phyloP scores from a whole-genome alignment of 2,888 invertebrate species.

The Synanthedon andrenaeformis region DNA sequence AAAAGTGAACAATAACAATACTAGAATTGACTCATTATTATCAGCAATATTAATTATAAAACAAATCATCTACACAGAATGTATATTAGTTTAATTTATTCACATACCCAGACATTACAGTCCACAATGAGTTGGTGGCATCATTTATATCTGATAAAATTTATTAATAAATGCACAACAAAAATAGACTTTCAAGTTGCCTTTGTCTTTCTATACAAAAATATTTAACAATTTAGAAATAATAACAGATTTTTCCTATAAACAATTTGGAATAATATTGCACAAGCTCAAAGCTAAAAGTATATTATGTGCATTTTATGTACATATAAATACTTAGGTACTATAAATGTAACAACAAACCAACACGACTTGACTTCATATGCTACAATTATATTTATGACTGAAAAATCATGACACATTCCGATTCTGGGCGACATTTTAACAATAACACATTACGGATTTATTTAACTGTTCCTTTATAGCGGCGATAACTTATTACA shows the following conservation, averaged over 20 bases:
- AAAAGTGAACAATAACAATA: constrained; percentile 62
- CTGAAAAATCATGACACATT: constrained; percentile 38
- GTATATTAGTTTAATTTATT: constrained; percentile 20
- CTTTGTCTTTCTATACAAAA: constrained; percentile 65
- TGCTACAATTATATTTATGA: constrained; percentile 36
- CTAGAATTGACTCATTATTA: constrained; percentile 68
- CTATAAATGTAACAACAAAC: constrained; percentile 63
- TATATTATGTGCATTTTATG: constrained; percentile 42
- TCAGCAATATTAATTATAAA: constrained; percentile 48
- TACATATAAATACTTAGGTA: constrained; percentile 22
- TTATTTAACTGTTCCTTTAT: too few species aligned
- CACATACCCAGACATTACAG: constrained; percentile 54
- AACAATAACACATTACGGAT: too few species aligned
- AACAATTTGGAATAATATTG: constrained; percentile 68
- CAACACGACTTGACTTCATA: constrained; percentile 53
- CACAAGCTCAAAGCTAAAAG: constrained; percentile 65
- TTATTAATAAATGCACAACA: constrained; percentile 69
- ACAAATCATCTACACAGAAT: constrained; percentile 34
- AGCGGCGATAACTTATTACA: too few species aligned
- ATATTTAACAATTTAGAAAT: constrained; percentile 69
- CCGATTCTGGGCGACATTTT: constrained; percentile 9
- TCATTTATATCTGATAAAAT: constrained; percentile 40
- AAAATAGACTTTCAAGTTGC: constrained; percentile 64
- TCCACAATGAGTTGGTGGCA: constrained; percentile 61
- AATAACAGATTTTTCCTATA: constrained; percentile 56